Percentiles rank a stretch among this genome's conserved stretches.
These are phyloP conservation scores for Tragelaphus scriptus DNA, from an alignment of 2,113 vertebrate genomes.

Conservation along the genomic window DNA sequence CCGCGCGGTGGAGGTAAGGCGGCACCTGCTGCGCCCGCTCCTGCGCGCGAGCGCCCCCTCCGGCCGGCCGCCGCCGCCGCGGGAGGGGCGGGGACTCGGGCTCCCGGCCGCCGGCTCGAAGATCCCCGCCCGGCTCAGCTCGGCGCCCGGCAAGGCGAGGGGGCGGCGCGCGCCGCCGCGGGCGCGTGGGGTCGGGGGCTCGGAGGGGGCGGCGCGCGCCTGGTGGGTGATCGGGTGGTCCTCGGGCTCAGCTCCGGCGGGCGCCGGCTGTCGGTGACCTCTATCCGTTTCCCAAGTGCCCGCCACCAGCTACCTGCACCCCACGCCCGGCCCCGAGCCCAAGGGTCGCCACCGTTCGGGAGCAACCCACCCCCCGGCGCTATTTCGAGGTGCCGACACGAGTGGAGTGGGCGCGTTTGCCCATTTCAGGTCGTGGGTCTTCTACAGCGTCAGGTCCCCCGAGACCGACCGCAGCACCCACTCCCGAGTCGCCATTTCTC, in stretches of 20 bases:
- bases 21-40: constrained; percentile 55
- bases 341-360: not conserved
- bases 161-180: not conserved
- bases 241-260: not conserved
- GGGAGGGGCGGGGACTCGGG: not conserved
- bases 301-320: not conserved
- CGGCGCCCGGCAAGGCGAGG: not conserved
- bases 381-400: not conserved
- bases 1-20: constrained; percentile 61
- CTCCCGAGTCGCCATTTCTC: constrained; percentile 13
- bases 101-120: not conserved
- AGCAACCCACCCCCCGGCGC: not conserved
- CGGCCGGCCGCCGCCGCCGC: not conserved
- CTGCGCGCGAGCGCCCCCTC: constrained; percentile 52
- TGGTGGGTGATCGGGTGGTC: not conserved
- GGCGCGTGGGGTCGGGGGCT: not conserved
- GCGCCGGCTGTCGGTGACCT: not conserved
- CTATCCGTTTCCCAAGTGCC: not conserved
- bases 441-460: not conserved
- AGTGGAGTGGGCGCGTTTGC: not conserved
- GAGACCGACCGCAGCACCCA: not conserved
- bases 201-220: not conserved
- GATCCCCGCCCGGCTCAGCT: not conserved
- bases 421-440: not conserved
- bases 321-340: not conserved